Evolutionary conservation across 2,797 vertebrate species (phyloP).

Genomic region (Melanotaenia pygmaea): DNA sequence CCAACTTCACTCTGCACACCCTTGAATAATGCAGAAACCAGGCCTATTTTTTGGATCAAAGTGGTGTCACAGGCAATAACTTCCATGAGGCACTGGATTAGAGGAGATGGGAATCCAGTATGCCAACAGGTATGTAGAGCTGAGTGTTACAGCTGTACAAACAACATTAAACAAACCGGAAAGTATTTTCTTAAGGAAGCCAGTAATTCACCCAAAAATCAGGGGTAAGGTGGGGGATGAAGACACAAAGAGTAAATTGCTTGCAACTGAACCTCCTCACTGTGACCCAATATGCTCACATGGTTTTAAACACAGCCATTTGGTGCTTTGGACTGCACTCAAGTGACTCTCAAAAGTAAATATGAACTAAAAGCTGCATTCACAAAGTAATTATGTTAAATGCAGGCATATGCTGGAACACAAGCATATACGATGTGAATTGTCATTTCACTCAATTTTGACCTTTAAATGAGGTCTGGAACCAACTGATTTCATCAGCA

Average conservation of each 20-base stretch:
- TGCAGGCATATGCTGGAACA: conserved; percentile 83
- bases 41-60: conserved; percentile 69
- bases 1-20: not conserved
- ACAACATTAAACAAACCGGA: conserved; percentile 81
- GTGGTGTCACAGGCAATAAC: conserved; percentile 71
- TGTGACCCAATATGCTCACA: conserved; percentile 60
- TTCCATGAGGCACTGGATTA: conserved; percentile 67
- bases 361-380: conserved; percentile 76
- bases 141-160: conserved; percentile 81
- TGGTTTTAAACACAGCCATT: conserved; percentile 65
- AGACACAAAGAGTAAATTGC: conserved; percentile 67
- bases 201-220: conserved; percentile 79
- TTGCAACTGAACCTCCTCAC: conserved; percentile 51
- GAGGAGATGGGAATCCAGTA: conserved; percentile 67
- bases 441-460: conserved; percentile 77
- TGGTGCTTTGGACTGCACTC: conserved; percentile 67
- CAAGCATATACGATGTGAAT: conserved; percentile 62
- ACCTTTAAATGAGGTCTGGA: conserved; percentile 77
- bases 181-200: conserved; percentile 83
- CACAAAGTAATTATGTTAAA: conserved; percentile 82
- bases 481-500: conserved; percentile 78
- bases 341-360: conserved; percentile 77
- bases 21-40: conserved; percentile 40
- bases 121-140: conserved; percentile 69
- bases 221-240: conserved; percentile 72